These are phyloP conservation scores for Aphelinus atriplicis DNA, from an alignment of 1,140 invertebrate species.

Conservation along the genomic window DNA sequence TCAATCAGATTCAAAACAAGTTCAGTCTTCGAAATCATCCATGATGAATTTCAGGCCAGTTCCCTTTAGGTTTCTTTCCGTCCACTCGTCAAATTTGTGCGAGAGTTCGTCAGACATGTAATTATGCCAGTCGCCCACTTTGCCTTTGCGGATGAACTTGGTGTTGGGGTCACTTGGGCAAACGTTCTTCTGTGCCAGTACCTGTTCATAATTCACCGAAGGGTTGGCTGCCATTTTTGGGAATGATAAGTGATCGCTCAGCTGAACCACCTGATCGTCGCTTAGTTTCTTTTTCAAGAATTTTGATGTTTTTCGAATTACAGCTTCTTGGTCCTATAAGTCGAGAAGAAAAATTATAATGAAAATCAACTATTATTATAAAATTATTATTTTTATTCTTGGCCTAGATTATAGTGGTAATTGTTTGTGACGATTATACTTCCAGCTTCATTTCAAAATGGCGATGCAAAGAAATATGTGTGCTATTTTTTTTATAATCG, in stretches of 20 bases:
- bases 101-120: constrained; percentile 79
- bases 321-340: constrained; percentile 70
- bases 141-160: constrained; percentile 82
- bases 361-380: background rate
- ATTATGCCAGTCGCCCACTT: constrained; percentile 87
- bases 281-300: constrained; percentile 78
- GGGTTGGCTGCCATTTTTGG: constrained; percentile 83
- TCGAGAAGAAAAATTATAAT: background rate
- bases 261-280: constrained; percentile 72
- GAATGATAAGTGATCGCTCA: constrained; percentile 82
- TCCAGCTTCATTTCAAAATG: too few relatives aligned
- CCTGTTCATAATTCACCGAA: constrained; percentile 76
- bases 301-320: constrained; percentile 74
- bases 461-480: too few relatives aligned
- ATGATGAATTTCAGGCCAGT: constrained; percentile 70
- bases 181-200: constrained; percentile 68
- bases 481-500: too few relatives aligned
- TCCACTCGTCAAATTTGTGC: constrained; percentile 80
- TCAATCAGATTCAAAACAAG: too few relatives aligned
- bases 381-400: too few relatives aligned
- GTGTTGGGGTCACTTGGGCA: constrained; percentile 65
- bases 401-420: too few relatives aligned
- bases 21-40: constrained; percentile 32
- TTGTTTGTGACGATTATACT: too few relatives aligned
- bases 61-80: constrained; percentile 72